Evolutionary conservation across 2,113 vertebrate species (phyloP), one percentile per base, ranked within the genome.

Genomic region (Bucco capensis): DNA sequence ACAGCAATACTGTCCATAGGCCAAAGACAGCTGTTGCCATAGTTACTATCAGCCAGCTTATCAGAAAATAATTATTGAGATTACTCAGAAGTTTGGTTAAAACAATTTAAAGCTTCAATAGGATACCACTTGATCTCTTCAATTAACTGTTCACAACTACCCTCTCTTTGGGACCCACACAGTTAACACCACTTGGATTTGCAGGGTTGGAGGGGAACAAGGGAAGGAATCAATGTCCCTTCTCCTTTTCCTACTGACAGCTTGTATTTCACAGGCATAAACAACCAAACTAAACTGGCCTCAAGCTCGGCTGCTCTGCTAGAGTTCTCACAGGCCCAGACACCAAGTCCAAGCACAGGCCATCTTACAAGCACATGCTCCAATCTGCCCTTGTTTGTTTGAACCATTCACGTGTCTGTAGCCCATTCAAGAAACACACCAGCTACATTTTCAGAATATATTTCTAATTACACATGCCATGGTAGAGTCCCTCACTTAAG

Each of bases 11-110:
- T 96, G 97, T 97, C 97, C 98, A 95, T 73, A 97, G 97, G 97
- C 97, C 95, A 96, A 94, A 97, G 96, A 96, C 54, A 97, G 96
- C 97, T 96, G 98, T 98, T 98, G 96, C 97, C 96, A 98, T 98
- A 97, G 97, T 97, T 97, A 98, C 98, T 97, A 97, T 98, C 97
- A 97, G 90, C 88, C 95, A 97, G 95, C 96, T 97, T 97, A 98
- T 97, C 96, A 97, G 93, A 94, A 97, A 97, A 98, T 96, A 97
- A 97, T 97, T 96, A 97, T 89, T 97, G 94, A 51, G 33, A 97
- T 97, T 97, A 96, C 93, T 96, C 93, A 95, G 84, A 98, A 98
- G 97, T 98, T 98, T 94, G 40, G 79, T 94, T 96, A 96, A 88
- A 96, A 93, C 64, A 96, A 88, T 93, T 92, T 91, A 86, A 95